Evolutionary conservation across 2,888 invertebrate species (phyloP).

Genomic region (Therioaphis trifolii): DNA sequence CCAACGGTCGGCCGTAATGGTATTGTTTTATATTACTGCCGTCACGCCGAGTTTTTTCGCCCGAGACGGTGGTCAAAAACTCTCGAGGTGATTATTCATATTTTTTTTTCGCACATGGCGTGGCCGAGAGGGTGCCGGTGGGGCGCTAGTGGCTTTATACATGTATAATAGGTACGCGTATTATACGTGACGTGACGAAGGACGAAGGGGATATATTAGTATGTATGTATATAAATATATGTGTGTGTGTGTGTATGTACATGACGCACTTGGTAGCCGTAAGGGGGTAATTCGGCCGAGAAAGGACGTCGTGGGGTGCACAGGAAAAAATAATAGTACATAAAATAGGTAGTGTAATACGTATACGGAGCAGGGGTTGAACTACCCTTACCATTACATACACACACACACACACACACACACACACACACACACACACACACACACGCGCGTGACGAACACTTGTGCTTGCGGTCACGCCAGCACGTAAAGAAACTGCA

Average conservation of each 20-base stretch:
- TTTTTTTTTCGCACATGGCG: not conserved
- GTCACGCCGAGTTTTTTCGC: slow-evolving; percentile 1
- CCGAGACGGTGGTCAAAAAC: slow-evolving; percentile 33
- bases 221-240: not conserved
- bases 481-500: slow-evolving; percentile 49
- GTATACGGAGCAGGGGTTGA: not conserved
- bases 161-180: too few species aligned
- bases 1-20: slow-evolving; percentile 7
- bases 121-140: not conserved
- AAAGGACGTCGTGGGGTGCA: not conserved
- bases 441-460: not conserved
- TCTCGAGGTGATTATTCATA: slow-evolving; percentile 36
- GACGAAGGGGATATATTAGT: not conserved
- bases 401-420: not conserved
- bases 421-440: not conserved
- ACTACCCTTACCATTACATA: not conserved
- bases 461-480: slow-evolving; percentile 43
- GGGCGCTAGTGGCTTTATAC: not conserved
- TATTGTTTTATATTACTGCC: slow-evolving; percentile 43
- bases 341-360: not conserved
- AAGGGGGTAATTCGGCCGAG: too few species aligned
- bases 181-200: not conserved
- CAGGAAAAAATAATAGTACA: not conserved
- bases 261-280: not conserved
- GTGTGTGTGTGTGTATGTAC: not conserved